phyloP scores from a whole-genome alignment of 1,140 invertebrate species.

The Metaphire vulgaris region DNA sequence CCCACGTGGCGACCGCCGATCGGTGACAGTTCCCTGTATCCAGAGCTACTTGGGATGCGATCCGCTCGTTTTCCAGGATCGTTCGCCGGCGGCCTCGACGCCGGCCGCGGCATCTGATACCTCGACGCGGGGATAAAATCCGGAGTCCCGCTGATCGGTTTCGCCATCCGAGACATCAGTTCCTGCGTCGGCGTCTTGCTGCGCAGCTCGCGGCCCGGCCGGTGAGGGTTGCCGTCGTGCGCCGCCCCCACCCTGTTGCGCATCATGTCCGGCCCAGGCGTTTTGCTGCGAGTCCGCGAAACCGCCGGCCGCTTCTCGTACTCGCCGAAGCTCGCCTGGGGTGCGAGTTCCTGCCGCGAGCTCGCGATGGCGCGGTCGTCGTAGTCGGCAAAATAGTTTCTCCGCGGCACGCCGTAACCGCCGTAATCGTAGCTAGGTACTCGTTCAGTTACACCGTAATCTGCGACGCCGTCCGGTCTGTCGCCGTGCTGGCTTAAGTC shows the following conservation, averaged over 20 bases:
- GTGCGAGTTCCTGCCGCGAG: neutral
- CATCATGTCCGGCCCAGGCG: slow-evolving; percentile 50
- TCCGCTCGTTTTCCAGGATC: neutral
- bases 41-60: neutral
- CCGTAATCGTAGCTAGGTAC: neutral
- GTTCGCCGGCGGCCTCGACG: neutral
- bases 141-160: slow-evolving; percentile 26
- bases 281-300: slow-evolving; percentile 36
- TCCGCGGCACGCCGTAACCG: neutral
- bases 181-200: slow-evolving; percentile 49
- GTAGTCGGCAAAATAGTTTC: neutral
- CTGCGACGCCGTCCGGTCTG: neutral
- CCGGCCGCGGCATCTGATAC: slow-evolving; percentile 15
- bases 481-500: neutral
- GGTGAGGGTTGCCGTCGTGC: slow-evolving; percentile 29
- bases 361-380: neutral
- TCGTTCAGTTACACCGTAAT: neutral
- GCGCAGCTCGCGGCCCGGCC: slow-evolving; percentile 35
- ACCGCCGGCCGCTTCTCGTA: neutral
- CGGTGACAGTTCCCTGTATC: neutral
- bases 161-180: slow-evolving; percentile 39
- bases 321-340: neutral
- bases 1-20: neutral
- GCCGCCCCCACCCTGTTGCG: slow-evolving; percentile 32
- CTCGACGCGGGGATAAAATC: slow-evolving; percentile 29